Conservation (phyloP, 2,113 vertebrate species). For the Furnarius figulus region DNA sequence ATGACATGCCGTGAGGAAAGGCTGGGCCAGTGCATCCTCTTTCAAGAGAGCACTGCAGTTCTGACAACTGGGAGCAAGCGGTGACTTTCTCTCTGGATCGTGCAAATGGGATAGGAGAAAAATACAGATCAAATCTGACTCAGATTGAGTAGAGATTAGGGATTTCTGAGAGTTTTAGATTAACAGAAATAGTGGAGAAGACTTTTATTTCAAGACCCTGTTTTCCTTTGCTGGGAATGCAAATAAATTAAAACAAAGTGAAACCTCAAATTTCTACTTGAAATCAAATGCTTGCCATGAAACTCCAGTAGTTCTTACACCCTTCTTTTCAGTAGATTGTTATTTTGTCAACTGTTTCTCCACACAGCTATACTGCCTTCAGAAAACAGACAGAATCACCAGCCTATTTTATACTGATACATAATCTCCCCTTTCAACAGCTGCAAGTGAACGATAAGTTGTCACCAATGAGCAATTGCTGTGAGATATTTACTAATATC, state of each 20-base stretch:
- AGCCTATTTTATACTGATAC: not conserved
- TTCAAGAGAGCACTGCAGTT: not conserved
- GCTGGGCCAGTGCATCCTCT: not conserved
- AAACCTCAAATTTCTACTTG: not conserved
- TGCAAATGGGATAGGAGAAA: not conserved
- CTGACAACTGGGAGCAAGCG: not conserved
- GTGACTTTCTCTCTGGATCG: not conserved
- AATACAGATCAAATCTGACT: not conserved
- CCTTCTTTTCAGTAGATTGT: not conserved
- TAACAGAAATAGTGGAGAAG: not conserved
- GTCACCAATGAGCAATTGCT: not conserved
- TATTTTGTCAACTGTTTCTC: not conserved
- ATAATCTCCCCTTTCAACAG: not conserved
- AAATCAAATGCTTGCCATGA: not conserved
- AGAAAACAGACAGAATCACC: not conserved
- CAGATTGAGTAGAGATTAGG: not conserved
- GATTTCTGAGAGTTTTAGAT: not conserved
- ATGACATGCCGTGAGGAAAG: fast-evolving
- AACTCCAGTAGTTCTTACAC: not conserved
- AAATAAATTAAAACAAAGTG: not conserved
- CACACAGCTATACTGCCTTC: not conserved
- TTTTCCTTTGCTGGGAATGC: not conserved
- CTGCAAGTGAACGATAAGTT: not conserved
- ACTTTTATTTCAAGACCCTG: not conserved
- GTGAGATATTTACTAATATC: not conserved